Conservation (phyloP, 2,113 vertebrate genomes). For the Lampris incognitus region DNA sequence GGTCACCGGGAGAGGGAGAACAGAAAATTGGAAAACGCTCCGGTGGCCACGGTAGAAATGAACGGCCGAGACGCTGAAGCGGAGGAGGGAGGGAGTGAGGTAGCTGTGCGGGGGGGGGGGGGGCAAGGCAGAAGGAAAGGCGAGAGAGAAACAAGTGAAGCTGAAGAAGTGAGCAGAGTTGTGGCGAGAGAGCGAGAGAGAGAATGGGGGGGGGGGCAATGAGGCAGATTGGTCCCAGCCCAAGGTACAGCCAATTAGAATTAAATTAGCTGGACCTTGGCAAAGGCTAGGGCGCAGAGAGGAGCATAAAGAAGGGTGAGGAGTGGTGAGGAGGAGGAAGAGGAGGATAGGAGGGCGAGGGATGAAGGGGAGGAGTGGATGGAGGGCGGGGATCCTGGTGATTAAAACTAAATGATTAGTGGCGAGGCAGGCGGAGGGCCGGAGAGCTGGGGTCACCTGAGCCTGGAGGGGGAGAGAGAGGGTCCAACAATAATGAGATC, state of each 20-base stretch:
- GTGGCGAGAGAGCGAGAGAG: constrained; percentile 43
- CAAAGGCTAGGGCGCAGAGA: constrained; percentile 81
- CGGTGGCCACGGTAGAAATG: constrained; percentile 57
- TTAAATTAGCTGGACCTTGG: constrained; percentile 85
- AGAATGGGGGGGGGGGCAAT: constrained; percentile 62
- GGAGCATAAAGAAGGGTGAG: constrained; percentile 65
- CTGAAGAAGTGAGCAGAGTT: constrained; percentile 57
- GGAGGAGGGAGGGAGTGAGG: constrained; percentile 48
- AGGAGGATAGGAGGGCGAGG: constrained; percentile 8
- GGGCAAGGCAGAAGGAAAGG: constrained; percentile 44
- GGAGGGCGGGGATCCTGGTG: constrained; percentile 77
- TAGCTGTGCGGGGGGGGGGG: constrained; percentile 43
- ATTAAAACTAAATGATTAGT: constrained; percentile 86
- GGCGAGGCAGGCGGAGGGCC: constrained; percentile 72
- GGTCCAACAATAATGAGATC: constrained; percentile 82
- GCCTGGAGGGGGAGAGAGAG: constrained; percentile 72
- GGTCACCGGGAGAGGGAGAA: constrained; percentile 72
- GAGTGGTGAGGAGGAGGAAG: constrained; percentile 21
- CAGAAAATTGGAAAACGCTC: constrained; percentile 75
- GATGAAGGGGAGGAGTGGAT: constrained; percentile 46
- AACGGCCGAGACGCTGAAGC: constrained; percentile 25
- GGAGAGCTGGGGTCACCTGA: constrained; percentile 76
- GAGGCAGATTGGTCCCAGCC: constrained; percentile 76
- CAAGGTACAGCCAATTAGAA: constrained; percentile 81
- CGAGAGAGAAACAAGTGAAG: constrained; percentile 33